Base-by-base conservation (phyloP, 2,797 vertebrate genomes). In the Falco cherrug region DNA sequence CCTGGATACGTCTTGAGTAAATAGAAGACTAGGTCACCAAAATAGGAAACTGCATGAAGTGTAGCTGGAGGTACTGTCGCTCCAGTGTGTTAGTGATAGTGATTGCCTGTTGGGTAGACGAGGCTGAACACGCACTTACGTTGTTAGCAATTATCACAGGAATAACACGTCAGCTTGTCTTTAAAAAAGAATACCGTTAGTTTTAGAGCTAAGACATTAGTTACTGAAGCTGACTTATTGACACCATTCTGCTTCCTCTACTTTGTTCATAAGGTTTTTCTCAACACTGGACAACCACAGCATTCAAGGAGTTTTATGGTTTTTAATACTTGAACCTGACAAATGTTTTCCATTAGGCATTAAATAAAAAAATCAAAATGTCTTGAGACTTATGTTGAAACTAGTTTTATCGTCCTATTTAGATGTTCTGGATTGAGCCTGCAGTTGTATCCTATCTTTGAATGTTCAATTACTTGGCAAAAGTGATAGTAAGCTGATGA, bases 31-130 rank as follows among this genome's bases (percentile, higher is more conserved):
- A 33, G 76, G 45, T 56, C 35, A 2, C 47, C 53, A 19, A 41
- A 60, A 20, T 5, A 12, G 64, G 61, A 68, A 65, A 20, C 10
- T 12, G 47, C 13, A 1, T 15, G 51, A 45, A 33, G 48, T 35
- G 1, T 11, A 26, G 47, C 59, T 68, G 90, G 65, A 84, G 80
- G 48, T 81, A 9, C 45, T 41, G 11, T 45, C 1, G 0, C 33
- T 35, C 7, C 8, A 5, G 39, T 5, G 50, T 9, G 28, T 22
- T 7, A 37, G 83, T 5, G 3, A 0, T 3, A 11, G 7, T 2
- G 25, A 13, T 6, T 26, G 54, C 35, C 31, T 16, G 16, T 18
- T 24, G 35, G 33, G 59, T 3, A 25, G 65, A 5, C 35, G 21
- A 35, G 54, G 35, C 56, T 79, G 56, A 76, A 4, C 29, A 5